Evolutionary conservation across 2,113 vertebrate species (phyloP).

Genomic region (Cyanocitta stelleri): DNA sequence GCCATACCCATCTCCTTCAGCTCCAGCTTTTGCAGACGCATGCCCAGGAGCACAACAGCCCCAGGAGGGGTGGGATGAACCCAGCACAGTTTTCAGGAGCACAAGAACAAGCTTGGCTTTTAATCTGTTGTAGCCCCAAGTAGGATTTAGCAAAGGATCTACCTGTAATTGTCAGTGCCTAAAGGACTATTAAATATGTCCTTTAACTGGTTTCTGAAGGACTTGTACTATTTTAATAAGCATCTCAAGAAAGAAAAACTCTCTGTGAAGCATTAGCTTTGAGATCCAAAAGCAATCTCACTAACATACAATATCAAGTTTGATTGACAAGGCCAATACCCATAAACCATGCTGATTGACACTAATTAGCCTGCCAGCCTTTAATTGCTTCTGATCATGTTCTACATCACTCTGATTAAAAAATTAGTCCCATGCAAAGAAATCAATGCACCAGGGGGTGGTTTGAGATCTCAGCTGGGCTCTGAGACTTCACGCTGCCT

Average conservation of each 20-base stretch:
- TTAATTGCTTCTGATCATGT: conserved; percentile 49
- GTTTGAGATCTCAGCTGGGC: not conserved
- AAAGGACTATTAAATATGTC: not conserved
- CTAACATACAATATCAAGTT: not conserved
- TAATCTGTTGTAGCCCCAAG: not conserved
- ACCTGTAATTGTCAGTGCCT: not conserved
- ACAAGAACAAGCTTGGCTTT: not conserved
- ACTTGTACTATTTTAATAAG: not conserved
- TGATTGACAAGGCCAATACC: conserved; percentile 31
- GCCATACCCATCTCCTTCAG: not conserved
- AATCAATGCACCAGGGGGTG: not conserved
- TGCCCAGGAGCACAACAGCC: not conserved
- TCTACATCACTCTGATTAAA: conserved; percentile 36
- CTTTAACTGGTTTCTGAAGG: conserved; percentile 2
- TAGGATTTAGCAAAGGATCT: not conserved
- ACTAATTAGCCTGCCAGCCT: conserved; percentile 27
- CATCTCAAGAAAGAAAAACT: not conserved
- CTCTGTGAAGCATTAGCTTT: not conserved
- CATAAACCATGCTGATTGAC: conserved; percentile 25
- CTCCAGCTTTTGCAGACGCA: not conserved
- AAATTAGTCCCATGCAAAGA: not conserved
- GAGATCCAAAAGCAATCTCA: not conserved
- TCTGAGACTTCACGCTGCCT: not conserved
- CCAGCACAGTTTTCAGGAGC: not conserved
- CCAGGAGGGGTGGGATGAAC: not conserved